Percentiles rank a stretch among this genome's conserved stretches.
Conservation (phyloP, 92 coral and sea anemone genomes). For the Montipora capitata region DNA sequence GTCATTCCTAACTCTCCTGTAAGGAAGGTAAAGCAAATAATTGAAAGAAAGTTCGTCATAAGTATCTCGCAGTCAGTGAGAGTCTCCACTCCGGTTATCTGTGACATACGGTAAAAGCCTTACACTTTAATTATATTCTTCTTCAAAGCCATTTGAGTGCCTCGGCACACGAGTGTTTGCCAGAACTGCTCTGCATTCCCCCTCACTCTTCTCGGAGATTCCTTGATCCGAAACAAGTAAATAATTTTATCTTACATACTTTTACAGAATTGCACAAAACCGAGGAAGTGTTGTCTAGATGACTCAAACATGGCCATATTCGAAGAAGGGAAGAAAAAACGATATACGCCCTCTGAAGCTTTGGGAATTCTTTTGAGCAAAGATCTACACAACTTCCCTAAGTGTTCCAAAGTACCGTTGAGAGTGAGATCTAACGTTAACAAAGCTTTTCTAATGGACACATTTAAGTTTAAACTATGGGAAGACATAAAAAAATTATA, state of each 20-base stretch:
- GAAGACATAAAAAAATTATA: slow-evolving; percentile 66
- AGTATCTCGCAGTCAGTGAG: no score
- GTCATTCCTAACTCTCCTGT: no score
- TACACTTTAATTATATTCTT: no score
- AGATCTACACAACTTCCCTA: neutral
- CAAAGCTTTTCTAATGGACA: slow-evolving; percentile 51
- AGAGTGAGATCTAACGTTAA: slow-evolving; percentile 44
- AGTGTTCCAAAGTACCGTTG: slow-evolving; percentile 41
- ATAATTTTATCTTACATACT: neutral
- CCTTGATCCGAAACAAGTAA: no score
- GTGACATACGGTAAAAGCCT: no score
- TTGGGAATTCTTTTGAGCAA: neutral
- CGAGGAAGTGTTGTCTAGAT: neutral
- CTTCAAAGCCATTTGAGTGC: no score
- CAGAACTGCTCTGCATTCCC: no score
- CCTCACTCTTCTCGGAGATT: no score
- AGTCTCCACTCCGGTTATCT: no score
- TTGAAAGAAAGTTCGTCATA: no score
- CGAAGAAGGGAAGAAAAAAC: neutral
- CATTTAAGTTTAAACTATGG: slow-evolving; percentile 39
- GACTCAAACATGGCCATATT: neutral
- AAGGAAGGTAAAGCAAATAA: no score
- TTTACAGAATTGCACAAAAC: slow-evolving; percentile 2
- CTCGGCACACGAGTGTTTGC: no score
- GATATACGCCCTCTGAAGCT: neutral